These are phyloP conservation scores for Champsocephalus gunnari DNA, from an alignment of 2,797 vertebrate species.

Conservation along the genomic window DNA sequence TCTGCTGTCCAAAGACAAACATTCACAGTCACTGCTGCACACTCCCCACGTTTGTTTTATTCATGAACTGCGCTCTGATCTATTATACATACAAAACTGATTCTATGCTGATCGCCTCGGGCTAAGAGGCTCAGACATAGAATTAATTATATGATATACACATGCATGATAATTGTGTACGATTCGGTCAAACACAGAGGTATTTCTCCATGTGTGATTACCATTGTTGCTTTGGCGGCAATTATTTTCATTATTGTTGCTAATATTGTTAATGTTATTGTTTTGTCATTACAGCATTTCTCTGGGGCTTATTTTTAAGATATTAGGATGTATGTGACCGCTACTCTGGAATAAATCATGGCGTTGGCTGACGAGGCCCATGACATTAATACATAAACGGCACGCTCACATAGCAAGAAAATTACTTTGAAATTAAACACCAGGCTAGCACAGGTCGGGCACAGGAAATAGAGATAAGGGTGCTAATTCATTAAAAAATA, in stretches of 20 bases:
- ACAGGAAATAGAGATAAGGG: slow-evolving; percentile 80
- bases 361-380: slow-evolving; percentile 75
- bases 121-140: slow-evolving; percentile 95
- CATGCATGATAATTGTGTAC: slow-evolving; percentile 99
- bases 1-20: slow-evolving; percentile 99
- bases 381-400: slow-evolving; percentile 83
- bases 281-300: slow-evolving; percentile 79
- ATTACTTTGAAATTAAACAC: slow-evolving; percentile 87
- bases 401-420: slow-evolving; percentile 81
- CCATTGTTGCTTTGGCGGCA: slow-evolving; percentile 79
- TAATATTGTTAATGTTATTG: slow-evolving; percentile 84
- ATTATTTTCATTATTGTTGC: slow-evolving; percentile 84
- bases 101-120: slow-evolving; percentile 93
- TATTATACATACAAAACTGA: slow-evolving; percentile 99
- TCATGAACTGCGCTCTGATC: slow-evolving; percentile 99
- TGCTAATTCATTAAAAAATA: slow-evolving; percentile 86
- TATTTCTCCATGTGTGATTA: slow-evolving; percentile 88
- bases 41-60: slow-evolving; percentile 98
- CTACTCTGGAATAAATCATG: slow-evolving; percentile 76
- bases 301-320: slow-evolving; percentile 78
- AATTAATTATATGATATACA: slow-evolving; percentile 99
- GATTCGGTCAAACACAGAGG: slow-evolving; percentile 95
- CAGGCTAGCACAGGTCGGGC: slow-evolving; percentile 81
- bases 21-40: slow-evolving; percentile 94
- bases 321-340: slow-evolving; percentile 77